Conservation (phyloP, 2,113 vertebrate genomes). For the Gopherus flavomarginatus region DNA sequence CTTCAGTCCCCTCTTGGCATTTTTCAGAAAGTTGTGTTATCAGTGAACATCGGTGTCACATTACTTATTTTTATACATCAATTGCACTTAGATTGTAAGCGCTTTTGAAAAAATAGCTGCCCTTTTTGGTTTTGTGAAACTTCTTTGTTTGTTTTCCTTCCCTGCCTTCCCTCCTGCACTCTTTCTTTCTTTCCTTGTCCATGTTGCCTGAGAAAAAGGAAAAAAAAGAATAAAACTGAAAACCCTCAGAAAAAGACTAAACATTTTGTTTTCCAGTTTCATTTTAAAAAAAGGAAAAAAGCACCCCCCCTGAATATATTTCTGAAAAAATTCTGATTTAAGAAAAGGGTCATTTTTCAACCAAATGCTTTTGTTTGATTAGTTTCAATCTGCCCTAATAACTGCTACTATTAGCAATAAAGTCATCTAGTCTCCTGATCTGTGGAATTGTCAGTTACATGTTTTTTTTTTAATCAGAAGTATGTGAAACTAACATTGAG, state of each 20-base stretch:
- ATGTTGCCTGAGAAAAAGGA: background rate
- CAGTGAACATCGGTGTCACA: background rate
- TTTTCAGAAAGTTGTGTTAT: background rate
- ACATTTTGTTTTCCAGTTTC: background rate
- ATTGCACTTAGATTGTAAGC: background rate
- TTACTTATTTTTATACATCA: background rate
- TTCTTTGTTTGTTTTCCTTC: background rate
- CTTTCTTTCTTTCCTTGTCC: background rate
- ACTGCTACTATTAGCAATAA: background rate
- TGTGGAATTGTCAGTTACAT: background rate
- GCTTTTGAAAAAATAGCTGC: background rate
- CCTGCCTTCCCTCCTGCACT: rapidly evolving
- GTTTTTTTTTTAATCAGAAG: background rate
- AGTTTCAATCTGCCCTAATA: background rate
- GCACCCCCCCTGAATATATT: background rate
- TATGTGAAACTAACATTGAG: background rate
- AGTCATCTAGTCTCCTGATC: background rate
- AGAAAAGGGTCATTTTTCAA: background rate
- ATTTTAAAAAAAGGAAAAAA: background rate
- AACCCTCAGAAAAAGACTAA: background rate
- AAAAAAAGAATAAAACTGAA: background rate
- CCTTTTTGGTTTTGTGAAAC: background rate
- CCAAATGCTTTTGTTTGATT: background rate
- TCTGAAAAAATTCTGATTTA: background rate
- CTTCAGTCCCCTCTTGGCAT: background rate